These are phyloP conservation scores for Empidonax traillii DNA, from an alignment of 2,113 vertebrate genomes.

Conservation along the genomic window DNA sequence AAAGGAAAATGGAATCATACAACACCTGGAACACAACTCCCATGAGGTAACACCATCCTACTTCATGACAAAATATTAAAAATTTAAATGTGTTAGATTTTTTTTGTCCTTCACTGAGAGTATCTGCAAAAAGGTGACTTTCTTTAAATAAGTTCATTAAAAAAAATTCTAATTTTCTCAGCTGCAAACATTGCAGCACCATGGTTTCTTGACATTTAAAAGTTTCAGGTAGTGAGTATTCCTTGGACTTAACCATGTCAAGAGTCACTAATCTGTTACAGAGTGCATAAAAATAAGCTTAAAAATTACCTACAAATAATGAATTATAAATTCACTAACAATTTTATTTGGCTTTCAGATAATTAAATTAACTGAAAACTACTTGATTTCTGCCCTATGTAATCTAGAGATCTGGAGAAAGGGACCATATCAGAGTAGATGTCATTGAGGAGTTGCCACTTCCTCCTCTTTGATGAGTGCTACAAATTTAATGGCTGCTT, in stretches of 20 bases:
- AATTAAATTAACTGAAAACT: not conserved
- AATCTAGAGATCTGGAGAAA: not conserved
- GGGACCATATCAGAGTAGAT: not conserved
- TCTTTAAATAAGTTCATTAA: not conserved
- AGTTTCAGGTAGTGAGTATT: not conserved
- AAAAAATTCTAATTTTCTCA: not conserved
- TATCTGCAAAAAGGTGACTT: not conserved
- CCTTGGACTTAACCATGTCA: not conserved
- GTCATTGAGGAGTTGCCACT: not conserved
- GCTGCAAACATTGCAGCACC: not conserved
- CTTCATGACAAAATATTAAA: not conserved
- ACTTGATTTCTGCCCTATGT: not conserved
- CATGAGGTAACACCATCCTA: not conserved
- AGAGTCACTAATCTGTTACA: not conserved
- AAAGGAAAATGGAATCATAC: not conserved
- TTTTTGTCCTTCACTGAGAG: not conserved
- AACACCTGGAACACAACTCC: not conserved
- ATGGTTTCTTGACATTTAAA: not conserved
- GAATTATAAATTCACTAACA: not conserved
- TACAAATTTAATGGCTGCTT: not conserved
- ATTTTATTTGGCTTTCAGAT: not conserved
- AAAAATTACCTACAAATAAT: not conserved
- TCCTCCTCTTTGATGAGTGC: not conserved
- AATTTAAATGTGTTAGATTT: not conserved
- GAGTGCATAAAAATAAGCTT: not conserved